Evolutionary conservation across 92 coral and sea anemone species (phyloP).

Genomic region (Bergia sp.): DNA sequence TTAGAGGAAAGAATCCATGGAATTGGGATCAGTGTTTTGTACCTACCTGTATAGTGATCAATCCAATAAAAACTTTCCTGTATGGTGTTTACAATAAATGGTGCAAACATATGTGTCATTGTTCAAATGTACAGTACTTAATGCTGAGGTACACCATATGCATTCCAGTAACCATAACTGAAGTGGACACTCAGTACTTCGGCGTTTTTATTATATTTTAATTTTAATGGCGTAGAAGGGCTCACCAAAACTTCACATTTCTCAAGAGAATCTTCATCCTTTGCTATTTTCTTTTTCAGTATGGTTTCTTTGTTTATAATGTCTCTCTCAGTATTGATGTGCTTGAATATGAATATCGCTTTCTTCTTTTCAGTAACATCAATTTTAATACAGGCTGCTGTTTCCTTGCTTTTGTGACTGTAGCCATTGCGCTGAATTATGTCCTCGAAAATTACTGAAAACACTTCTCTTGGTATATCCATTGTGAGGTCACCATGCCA

Average conservation of each 20-base stretch:
- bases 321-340: constrained; percentile 50
- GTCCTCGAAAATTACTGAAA: constrained; percentile 43
- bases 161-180: constrained; percentile 43
- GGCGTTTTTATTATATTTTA: constrained; percentile 29
- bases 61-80: too few relatives aligned
- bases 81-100: too few relatives aligned
- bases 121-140: not conserved
- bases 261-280: constrained; percentile 10
- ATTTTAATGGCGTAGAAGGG: constrained; percentile 13
- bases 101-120: too few relatives aligned
- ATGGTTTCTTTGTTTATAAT: constrained; percentile 36
- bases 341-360: constrained; percentile 54
- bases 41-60: too few relatives aligned
- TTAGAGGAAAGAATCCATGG: not conserved
- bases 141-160: constrained; percentile 33
- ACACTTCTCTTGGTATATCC: constrained; percentile 66
- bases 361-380: constrained; percentile 45
- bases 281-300: constrained; percentile 40
- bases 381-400: constrained; percentile 30
- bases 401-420: constrained; percentile 32
- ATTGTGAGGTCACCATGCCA: constrained; percentile 64
- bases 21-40: too few relatives aligned
- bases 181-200: constrained; percentile 13
- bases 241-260: constrained; percentile 34
- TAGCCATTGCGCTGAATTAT: constrained; percentile 47